Conservation (phyloP, 2,797 vertebrate species). For the Microctenopoma steveboyesi region DNA sequence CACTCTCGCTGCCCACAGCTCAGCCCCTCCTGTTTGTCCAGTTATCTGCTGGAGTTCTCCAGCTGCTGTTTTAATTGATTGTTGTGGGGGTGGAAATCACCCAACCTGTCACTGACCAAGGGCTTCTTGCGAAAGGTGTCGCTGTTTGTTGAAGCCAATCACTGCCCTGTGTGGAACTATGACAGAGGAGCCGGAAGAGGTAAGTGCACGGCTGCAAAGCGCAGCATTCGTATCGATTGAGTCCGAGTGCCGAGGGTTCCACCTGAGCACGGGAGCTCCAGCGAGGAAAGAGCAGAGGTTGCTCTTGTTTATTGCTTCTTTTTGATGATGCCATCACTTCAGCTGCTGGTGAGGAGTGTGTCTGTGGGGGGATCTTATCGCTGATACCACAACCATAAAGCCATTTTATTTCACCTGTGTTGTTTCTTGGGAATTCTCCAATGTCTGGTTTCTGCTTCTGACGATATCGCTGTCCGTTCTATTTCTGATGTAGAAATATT, state of each 20-base stretch:
- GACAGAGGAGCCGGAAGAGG: conserved; percentile 36
- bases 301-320: conserved; percentile 68
- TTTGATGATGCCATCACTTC: conserved; percentile 77
- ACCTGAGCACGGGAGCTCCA: conserved; percentile 45
- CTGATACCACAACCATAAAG: conserved; percentile 62
- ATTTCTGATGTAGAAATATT: neutral
- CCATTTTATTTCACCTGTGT: conserved; percentile 65
- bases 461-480: conserved; percentile 48
- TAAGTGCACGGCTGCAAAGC: conserved; percentile 43
- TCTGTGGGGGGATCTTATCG: conserved; percentile 55
- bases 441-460: conserved; percentile 43
- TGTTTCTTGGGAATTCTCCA: conserved; percentile 44
- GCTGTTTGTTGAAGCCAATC: conserved; percentile 45
- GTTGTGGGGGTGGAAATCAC: conserved; percentile 57
- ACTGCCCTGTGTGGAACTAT: conserved; percentile 26
- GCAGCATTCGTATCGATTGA: conserved; percentile 65
- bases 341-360: conserved; percentile 47
- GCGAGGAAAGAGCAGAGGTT: conserved; percentile 60
- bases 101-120: conserved; percentile 50
- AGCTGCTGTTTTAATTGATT: conserved; percentile 71
- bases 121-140: conserved; percentile 48
- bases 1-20: neutral
- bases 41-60: conserved; percentile 54
- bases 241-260: conserved; percentile 63
- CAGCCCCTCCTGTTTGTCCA: neutral